A percentile compares a stretch with the other conserved stretches of the same genome.
These are phyloP conservation scores for Temnothorax unifasciatus DNA, from an alignment of 2,888 invertebrate genomes.

Conservation along the genomic window DNA sequence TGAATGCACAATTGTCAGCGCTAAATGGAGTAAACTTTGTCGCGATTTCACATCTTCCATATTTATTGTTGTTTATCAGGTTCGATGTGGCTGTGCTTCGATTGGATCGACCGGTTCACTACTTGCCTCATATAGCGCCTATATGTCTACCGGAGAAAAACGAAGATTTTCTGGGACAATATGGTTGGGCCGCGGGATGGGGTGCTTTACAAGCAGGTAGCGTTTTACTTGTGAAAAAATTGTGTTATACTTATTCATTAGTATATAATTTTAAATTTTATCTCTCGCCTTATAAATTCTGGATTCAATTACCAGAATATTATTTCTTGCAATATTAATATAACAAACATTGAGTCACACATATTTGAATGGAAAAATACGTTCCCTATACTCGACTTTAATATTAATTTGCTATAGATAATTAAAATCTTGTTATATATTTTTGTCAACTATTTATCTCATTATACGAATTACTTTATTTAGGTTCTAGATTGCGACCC, in stretches of 20 bases:
- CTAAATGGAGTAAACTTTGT: background rate
- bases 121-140: constrained; percentile 96
- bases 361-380: background rate
- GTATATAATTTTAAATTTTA: background rate
- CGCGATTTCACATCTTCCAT: background rate
- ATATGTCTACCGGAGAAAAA: constrained; percentile 96
- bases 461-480: background rate
- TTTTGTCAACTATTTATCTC: background rate
- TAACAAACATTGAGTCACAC: background rate
- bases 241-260: background rate
- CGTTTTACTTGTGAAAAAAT: background rate
- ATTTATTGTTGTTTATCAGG: constrained; percentile 82
- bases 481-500: constrained; percentile 94
- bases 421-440: background rate
- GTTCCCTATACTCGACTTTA: background rate
- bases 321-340: background rate
- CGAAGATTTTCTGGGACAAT: constrained; percentile 95
- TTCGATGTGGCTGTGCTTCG: constrained; percentile 97
- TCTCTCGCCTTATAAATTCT: background rate
- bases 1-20: background rate
- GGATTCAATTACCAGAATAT: background rate
- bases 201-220: constrained; percentile 92
- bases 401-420: background rate
- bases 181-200: constrained; percentile 97
- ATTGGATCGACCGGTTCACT: constrained; percentile 95